phyloP scores from a whole-genome alignment of 2,888 invertebrate species.

The Glaucopsyche alexis region DNA sequence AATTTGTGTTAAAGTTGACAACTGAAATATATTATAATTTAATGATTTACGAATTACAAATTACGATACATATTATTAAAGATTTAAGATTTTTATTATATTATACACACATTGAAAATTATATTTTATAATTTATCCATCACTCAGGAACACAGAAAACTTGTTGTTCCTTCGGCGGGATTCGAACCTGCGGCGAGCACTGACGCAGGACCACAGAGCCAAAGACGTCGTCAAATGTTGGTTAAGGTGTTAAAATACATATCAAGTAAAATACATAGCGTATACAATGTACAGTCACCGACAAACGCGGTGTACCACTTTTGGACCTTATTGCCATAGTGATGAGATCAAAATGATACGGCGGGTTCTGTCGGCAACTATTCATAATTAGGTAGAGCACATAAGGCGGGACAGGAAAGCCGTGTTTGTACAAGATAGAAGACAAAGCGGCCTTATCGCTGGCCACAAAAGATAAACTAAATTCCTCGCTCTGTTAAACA shows the following conservation, averaged over 20 bases:
- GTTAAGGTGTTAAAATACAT: slow-evolving; percentile 40
- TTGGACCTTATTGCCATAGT: neutral
- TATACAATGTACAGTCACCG: neutral
- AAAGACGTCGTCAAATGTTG: too few species aligned
- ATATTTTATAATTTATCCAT: too few species aligned
- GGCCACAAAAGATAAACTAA: slow-evolving; percentile 65
- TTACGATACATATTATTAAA: too few species aligned
- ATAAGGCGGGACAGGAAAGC: slow-evolving; percentile 66
- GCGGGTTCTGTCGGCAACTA: slow-evolving; percentile 29
- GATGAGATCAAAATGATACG: neutral
- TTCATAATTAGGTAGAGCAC: slow-evolving; percentile 52
- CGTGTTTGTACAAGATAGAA: slow-evolving; percentile 74
- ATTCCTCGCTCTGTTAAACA: slow-evolving; percentile 67
- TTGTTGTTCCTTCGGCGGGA: too few species aligned
- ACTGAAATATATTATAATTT: too few species aligned
- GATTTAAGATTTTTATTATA: too few species aligned
- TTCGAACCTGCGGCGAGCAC: too few species aligned
- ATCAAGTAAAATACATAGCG: slow-evolving; percentile 40
- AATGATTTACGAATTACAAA: too few species aligned
- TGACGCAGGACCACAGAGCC: too few species aligned
- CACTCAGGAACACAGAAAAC: too few species aligned
- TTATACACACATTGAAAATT: too few species aligned
- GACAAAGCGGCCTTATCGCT: slow-evolving; percentile 70
- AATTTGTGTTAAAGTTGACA: too few species aligned
- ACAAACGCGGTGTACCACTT: neutral